Conservation (phyloP, 30 jellyfish, hydroid and myxozoan species). For the Turritopsis dohrnii region DNA sequence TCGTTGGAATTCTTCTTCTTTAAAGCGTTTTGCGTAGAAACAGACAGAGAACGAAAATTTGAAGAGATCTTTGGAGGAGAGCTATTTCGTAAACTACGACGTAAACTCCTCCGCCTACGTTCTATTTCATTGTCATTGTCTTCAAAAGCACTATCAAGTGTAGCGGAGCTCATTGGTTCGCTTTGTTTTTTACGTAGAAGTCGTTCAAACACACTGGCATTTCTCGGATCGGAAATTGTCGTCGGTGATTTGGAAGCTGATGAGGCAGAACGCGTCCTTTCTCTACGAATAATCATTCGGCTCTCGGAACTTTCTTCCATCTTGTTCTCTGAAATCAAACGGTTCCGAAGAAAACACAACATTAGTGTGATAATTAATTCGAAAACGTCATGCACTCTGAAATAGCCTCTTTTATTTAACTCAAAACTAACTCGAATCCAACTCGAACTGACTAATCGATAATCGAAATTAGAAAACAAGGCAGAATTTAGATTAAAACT, state of each 20-base stretch:
- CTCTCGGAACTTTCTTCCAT: conserved; percentile 14
- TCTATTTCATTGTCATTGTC: background rate
- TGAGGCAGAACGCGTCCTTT: background rate
- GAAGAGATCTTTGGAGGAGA: conserved; percentile 1
- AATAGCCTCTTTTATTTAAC: no score
- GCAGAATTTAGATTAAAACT: no score
- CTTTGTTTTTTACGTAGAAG: conserved; percentile 14
- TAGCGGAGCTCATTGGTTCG: background rate
- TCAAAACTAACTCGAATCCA: no score
- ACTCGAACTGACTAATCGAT: no score
- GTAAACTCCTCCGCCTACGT: background rate
- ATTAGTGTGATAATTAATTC: background rate
- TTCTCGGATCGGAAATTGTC: conserved; percentile 21
- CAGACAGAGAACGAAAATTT: background rate
- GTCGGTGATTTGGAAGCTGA: background rate
- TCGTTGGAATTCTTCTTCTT: background rate
- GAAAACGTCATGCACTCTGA: no score
- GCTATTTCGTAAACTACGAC: background rate
- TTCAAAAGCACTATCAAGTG: background rate
- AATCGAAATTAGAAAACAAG: no score
- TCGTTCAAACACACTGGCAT: conserved; percentile 11
- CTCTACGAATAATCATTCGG: conserved; percentile 7
- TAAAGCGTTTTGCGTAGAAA: background rate
- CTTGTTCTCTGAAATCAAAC: background rate
- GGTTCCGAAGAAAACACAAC: background rate